phyloP scores from a whole-genome alignment of 2,888 invertebrate genomes.

The Troilus luridus region DNA sequence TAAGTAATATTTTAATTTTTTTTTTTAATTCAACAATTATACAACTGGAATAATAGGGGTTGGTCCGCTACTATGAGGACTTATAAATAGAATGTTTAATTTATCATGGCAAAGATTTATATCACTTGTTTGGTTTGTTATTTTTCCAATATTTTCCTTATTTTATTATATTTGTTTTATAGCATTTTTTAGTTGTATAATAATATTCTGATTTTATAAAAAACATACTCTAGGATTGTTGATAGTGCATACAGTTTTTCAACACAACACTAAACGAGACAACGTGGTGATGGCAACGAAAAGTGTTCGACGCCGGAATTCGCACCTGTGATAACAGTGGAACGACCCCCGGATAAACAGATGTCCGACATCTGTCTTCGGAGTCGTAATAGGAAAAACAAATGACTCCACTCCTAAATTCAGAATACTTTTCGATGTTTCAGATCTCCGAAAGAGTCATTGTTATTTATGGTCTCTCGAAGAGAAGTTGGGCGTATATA shows the following conservation, averaged over 20 bases:
- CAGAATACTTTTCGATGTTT: neutral
- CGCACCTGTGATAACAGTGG: conserved; percentile 37
- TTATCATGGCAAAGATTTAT: no score
- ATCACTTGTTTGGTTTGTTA: no score
- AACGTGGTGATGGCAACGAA: neutral
- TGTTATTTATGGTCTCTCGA: conserved; percentile 8
- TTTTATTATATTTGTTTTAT: no score
- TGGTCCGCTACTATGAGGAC: no score
- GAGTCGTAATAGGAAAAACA: neutral
- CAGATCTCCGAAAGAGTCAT: neutral
- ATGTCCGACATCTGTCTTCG: conserved; percentile 46
- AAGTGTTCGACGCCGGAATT: conserved; percentile 13
- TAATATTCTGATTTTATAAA: neutral
- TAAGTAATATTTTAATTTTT: no score
- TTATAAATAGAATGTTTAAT: no score
- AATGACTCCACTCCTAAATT: conserved; percentile 36
- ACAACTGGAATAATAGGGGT: no score
- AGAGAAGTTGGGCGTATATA: neutral
- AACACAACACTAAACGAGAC: neutral
- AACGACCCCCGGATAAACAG: conserved; percentile 24
- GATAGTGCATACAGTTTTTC: neutral
- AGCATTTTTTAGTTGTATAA: no score
- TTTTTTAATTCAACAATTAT: no score
- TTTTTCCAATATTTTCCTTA: no score
- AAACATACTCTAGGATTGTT: neutral